Conservation (phyloP, 1,140 invertebrate species). For the Drosophila guanche region DNA sequence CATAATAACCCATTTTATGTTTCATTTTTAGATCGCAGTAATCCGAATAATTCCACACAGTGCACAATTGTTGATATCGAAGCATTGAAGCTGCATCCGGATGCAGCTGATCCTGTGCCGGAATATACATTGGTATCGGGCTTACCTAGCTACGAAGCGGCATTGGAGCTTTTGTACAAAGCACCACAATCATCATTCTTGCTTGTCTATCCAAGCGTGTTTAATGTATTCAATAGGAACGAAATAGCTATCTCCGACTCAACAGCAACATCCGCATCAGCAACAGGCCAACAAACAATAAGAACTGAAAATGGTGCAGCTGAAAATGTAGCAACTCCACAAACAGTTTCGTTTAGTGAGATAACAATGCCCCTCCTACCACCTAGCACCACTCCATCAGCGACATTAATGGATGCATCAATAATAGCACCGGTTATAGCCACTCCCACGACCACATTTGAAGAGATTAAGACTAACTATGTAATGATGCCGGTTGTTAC, state of each 20-base stretch:
- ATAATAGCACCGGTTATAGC: not conserved
- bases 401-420: constrained; percentile 12
- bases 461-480: constrained; percentile 61
- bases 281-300: constrained; percentile 6
- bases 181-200: constrained; percentile 71
- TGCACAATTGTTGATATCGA: constrained; percentile 73
- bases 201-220: constrained; percentile 80
- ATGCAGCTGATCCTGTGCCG: constrained; percentile 85
- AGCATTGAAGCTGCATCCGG: constrained; percentile 71
- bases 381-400: constrained; percentile 27
- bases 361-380: constrained; percentile 56
- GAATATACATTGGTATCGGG: constrained; percentile 87
- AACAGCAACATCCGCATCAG: constrained; percentile 38
- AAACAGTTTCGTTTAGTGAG: constrained; percentile 46
- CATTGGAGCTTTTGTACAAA: constrained; percentile 84
- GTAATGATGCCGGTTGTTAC: constrained; percentile 64
- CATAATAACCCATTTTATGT: constrained; percentile 43
- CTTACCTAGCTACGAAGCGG: constrained; percentile 86
- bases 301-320: not conserved
- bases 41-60: constrained; percentile 62
- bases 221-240: constrained; percentile 78
- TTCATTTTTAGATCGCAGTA: constrained; percentile 64
- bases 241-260: constrained; percentile 47
- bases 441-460: constrained; percentile 51
- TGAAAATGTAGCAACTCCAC: constrained; percentile 22